Conservation (phyloP, 1,140 invertebrate genomes). For the Lordiphosa mommai region DNA sequence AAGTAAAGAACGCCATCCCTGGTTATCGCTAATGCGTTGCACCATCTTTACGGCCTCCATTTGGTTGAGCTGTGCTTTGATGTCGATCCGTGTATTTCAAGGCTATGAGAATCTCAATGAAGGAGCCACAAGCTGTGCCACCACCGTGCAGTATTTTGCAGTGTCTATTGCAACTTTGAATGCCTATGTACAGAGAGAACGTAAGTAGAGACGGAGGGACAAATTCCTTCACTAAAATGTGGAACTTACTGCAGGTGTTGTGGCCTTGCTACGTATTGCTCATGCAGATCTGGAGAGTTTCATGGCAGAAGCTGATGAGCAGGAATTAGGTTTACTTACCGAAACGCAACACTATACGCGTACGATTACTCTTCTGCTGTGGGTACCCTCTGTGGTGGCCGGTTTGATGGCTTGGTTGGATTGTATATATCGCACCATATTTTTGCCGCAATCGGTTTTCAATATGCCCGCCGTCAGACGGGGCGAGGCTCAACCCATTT, state of each 20-base stretch:
- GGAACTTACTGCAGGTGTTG: slow-evolving; percentile 26
- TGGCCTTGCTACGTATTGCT: slow-evolving; percentile 26
- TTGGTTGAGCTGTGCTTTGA: slow-evolving; percentile 49
- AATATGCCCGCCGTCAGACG: slow-evolving; percentile 36
- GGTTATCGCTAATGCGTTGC: slow-evolving; percentile 41
- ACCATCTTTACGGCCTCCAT: slow-evolving; percentile 59
- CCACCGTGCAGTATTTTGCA: slow-evolving; percentile 54
- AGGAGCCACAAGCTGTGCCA: slow-evolving; percentile 62
- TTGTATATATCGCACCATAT: slow-evolving; percentile 59
- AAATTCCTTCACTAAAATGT: neutral
- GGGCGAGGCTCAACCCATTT: slow-evolving; percentile 51
- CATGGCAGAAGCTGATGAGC: slow-evolving; percentile 19
- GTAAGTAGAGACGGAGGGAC: slow-evolving; percentile 19
- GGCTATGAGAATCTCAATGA: slow-evolving; percentile 55
- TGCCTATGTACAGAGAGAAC: slow-evolving; percentile 50
- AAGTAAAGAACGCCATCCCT: slow-evolving; percentile 28
- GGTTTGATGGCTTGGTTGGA: slow-evolving; percentile 56
- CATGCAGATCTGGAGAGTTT: slow-evolving; percentile 35
- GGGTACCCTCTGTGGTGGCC: slow-evolving; percentile 55
- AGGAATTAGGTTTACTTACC: slow-evolving; percentile 35
- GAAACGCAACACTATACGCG: slow-evolving; percentile 29
- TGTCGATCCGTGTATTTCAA: slow-evolving; percentile 33
- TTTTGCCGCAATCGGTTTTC: slow-evolving; percentile 54
- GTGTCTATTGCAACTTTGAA: slow-evolving; percentile 55
- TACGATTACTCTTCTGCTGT: slow-evolving; percentile 48